These are phyloP conservation scores for Muscidifurax raptorellus DNA, from an alignment of 1,140 invertebrate genomes.

Conservation along the genomic window DNA sequence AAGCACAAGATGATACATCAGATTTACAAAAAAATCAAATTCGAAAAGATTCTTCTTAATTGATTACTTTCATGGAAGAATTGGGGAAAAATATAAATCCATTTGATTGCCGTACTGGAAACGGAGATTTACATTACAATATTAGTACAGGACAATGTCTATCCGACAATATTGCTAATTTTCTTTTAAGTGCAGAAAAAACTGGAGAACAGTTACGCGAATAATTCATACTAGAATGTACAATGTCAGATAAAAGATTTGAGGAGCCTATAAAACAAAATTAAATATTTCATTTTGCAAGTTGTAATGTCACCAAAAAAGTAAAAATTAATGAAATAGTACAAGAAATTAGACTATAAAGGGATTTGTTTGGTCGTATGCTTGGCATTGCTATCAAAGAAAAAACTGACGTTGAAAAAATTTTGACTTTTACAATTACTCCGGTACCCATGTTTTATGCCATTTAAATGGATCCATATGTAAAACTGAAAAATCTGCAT, in stretches of 20 bases:
- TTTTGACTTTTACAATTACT: too few species aligned
- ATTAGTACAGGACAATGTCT: neutral
- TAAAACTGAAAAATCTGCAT: neutral
- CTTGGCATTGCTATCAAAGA: too few species aligned
- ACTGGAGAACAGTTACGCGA: neutral
- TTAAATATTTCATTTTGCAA: neutral
- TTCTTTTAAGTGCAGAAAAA: neutral
- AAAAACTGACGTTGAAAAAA: too few species aligned
- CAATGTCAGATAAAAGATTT: too few species aligned
- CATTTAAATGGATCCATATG: neutral
- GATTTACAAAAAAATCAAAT: slow-evolving; percentile 3
- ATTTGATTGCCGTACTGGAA: too few species aligned
- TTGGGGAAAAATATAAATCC: neutral
- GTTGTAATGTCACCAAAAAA: neutral
- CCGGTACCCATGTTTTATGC: neutral
- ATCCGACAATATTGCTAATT: neutral
- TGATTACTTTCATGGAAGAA: neutral
- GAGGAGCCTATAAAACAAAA: neutral
- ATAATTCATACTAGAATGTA: neutral
- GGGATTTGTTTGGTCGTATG: too few species aligned
- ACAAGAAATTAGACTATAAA: neutral
- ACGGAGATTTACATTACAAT: slow-evolving; percentile 1
- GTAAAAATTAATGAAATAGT: neutral
- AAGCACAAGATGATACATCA: neutral
- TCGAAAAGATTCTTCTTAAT: neutral